Conservation (phyloP, 2,888 invertebrate genomes). For the Cecidostiba fungosa region DNA sequence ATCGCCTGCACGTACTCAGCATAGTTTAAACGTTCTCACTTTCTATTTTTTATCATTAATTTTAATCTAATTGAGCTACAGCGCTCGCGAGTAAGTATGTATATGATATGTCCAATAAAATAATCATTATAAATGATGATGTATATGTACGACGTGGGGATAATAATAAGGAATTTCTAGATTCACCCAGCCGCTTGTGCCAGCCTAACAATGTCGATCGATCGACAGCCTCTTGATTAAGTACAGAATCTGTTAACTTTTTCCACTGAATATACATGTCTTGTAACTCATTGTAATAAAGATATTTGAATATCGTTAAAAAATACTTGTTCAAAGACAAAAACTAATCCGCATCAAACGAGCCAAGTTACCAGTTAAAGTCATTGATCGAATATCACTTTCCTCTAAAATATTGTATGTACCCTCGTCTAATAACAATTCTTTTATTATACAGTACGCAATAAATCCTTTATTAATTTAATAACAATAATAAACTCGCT, state of each 20-base stretch:
- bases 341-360: constrained; percentile 18
- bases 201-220: constrained; percentile 24
- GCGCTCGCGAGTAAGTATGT: constrained; percentile 68
- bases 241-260: constrained; percentile 37
- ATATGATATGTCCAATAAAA: constrained; percentile 73
- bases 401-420: constrained; percentile 13
- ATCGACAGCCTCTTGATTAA: constrained; percentile 42
- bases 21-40: constrained; percentile 30
- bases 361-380: constrained; percentile 18
- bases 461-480: constrained; percentile 30
- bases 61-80: constrained; percentile 64
- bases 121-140: constrained; percentile 62
- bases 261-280: neutral
- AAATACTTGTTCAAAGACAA: neutral
- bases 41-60: constrained; percentile 30
- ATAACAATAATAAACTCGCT: constrained; percentile 8
- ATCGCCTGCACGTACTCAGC: neutral
- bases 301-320: neutral
- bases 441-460: neutral
- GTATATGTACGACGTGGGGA: constrained; percentile 26
- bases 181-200: constrained; percentile 47
- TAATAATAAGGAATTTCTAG: constrained; percentile 33
- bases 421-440: constrained; percentile 2
- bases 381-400: constrained; percentile 22
- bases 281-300: neutral